phyloP scores from a whole-genome alignment of 2,888 invertebrate species.

The Stratiomys singularior region DNA sequence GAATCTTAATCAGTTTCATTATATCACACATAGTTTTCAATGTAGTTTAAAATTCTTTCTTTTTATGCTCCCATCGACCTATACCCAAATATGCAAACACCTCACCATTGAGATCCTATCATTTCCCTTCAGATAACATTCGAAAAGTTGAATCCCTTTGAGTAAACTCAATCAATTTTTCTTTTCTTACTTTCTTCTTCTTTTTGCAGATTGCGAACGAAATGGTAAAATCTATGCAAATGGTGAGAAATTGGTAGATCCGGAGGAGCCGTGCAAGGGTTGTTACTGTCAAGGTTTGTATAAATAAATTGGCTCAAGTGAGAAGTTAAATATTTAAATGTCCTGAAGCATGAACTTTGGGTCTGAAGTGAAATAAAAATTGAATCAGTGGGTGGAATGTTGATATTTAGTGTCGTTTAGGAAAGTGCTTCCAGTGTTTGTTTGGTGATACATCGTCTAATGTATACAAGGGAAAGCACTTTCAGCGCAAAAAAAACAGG shows the following conservation, averaged over 20 bases:
- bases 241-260: slow-evolving; percentile 78
- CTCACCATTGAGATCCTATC: neutral
- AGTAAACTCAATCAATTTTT: slow-evolving; percentile 2
- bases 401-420: neutral
- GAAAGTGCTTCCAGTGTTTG: neutral
- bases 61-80: neutral
- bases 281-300: slow-evolving; percentile 77
- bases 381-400: neutral
- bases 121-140: neutral
- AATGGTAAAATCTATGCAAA: slow-evolving; percentile 79
- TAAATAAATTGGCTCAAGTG: slow-evolving; percentile 42
- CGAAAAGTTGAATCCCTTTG: neutral
- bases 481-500: neutral
- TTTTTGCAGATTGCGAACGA: slow-evolving; percentile 77
- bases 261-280: slow-evolving; percentile 78
- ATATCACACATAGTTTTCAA: too few species aligned
- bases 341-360: neutral
- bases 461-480: neutral
- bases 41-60: too few species aligned
- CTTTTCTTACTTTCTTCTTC: slow-evolving; percentile 22
- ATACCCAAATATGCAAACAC: neutral
- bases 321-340: slow-evolving; percentile 31
- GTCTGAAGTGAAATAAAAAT: neutral
- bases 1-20: too few species aligned
- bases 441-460: neutral